Evolutionary conservation across 2,113 vertebrate genomes (phyloP), one percentile per base, ranked within the genome.

Genomic region (Laterallus jamaicensis): DNA sequence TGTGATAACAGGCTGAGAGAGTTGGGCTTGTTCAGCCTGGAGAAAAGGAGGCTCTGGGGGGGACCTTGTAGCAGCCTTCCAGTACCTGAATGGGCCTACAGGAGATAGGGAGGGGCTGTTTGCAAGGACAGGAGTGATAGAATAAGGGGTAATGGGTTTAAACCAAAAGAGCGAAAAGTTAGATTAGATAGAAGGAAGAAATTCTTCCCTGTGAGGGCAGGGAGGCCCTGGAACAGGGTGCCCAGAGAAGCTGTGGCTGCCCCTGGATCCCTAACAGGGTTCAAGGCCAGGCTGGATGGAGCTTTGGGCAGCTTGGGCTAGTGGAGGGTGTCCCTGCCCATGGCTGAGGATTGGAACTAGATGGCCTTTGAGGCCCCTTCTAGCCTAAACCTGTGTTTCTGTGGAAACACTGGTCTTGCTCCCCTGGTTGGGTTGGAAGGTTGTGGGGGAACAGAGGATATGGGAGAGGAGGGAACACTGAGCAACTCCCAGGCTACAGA

Each of bases 361-460:
- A 3, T 37, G 49, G 8, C 8, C 12, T 64, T 24, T 29, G 28
- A 62, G 6, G 47, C 62, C 24, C 29, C 31, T 54, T 71, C 69
- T 21, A 47, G 44, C 21, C 10, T 32, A 74, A 64, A 47, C 32
- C 17, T 11, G 6, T 16, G 12, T 12, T 49, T 31, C 55, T 44
- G 40, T 49, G 49, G 49, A 49, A 49, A 49, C 49, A 49, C 44
- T 42, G 15, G 6, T 40, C 42, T 58, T 73, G n/a, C 50, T 77
- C 15, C 0, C 0, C 20, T 44, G 16, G 19, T 17, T 2, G 1
- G 32, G 14, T 22, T 11, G 22, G 35, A 19, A 56, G 39, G 49
- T 1, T 80, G 35, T 20, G 64, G 67, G 42, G 67, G 31, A 67
- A 35, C 3, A 18, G 20, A 82, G 16, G 12, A 49, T 21, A 21